phyloP scores from a whole-genome alignment of 1,140 invertebrate genomes.

The Thaumatotibia leucotreta region DNA sequence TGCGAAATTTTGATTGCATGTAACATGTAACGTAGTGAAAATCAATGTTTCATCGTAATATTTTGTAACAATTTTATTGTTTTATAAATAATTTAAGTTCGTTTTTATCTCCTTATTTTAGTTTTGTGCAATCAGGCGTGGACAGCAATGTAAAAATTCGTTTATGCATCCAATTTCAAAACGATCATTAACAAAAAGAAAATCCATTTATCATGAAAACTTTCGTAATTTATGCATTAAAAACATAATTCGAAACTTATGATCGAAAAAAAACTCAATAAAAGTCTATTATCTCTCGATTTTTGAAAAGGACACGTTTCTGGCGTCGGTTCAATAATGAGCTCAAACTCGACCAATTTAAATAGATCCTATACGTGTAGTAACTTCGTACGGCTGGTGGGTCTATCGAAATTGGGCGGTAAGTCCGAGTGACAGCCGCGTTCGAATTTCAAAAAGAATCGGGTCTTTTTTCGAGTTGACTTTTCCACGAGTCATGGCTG shows the following conservation, averaged over 20 bases:
- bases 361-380: conserved; percentile 12
- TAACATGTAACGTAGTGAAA: too few relatives aligned
- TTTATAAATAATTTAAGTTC: too few relatives aligned
- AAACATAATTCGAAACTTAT: conserved; percentile 7
- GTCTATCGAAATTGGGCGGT: conserved; percentile 28
- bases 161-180: background rate
- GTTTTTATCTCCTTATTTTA: too few relatives aligned
- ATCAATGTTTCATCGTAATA: too few relatives aligned
- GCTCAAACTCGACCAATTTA: conserved; percentile 27
- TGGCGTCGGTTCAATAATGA: conserved; percentile 42
- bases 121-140: too few relatives aligned
- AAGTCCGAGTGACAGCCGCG: conserved; percentile 43
- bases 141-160: too few relatives aligned
- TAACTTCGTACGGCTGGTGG: conserved; percentile 3
- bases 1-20: too few relatives aligned
- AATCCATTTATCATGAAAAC: background rate
- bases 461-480: conserved; percentile 29
- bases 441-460: conserved; percentile 51
- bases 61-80: too few relatives aligned
- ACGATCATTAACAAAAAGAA: background rate
- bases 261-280: conserved; percentile 33
- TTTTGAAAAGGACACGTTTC: conserved; percentile 49
- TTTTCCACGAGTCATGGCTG: conserved; percentile 38
- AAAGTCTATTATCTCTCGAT: conserved; percentile 48
- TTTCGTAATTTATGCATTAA: conserved; percentile 1